Base-by-base conservation (phyloP, 2,113 vertebrate genomes). In the Myiopsitta monachus region DNA sequence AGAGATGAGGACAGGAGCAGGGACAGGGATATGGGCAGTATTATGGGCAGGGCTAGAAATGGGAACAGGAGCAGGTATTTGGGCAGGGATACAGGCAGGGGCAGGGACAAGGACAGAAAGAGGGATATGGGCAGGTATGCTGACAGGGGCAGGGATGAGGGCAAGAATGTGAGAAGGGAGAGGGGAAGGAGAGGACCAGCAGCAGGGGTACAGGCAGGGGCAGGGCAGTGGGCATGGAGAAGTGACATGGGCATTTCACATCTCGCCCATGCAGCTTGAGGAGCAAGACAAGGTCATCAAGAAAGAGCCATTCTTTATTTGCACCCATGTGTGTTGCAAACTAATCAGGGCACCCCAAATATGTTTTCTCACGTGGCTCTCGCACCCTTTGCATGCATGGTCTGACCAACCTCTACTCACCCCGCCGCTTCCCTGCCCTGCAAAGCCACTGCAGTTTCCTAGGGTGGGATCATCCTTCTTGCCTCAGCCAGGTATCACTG, bases 401-500 rank as follows among this genome's bases (percentile, higher is more conserved):
- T 38, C 69, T 5, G 14, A 49, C 6, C 33, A 49, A 8, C 26
- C 39, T 31, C 84, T 64, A 6, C 30, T 10, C 18, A 38, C 36
- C 9, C 12, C 8, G 6, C 31, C 15, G 19, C 18, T 17, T 6
- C n/a, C 46, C 27, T 10, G 28, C 62, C 75, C 11, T 62, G 33
- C 38, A 69, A 69, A 43, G 54, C 74, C 64, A 44, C 22, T 14
- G 17, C 31, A 30, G 33, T 15, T 21, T 59, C 57, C 33, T n/a
- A n/a, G 13, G 33, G 33, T n/a, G 13, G 57, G 57, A n/a, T 59
- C 14, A 46, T 22, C 21, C 19, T 49, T 22, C 44, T 43, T 30
- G 36, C 22, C 44, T 69, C 1, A 0, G 8, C 67, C 18, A 8
- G 13, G 30, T 2, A 1, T 5, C 49, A 36, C 36, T 70, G 67